Conservation (phyloP, 2,888 invertebrate genomes). For the Ditylenchus weischeri region DNA sequence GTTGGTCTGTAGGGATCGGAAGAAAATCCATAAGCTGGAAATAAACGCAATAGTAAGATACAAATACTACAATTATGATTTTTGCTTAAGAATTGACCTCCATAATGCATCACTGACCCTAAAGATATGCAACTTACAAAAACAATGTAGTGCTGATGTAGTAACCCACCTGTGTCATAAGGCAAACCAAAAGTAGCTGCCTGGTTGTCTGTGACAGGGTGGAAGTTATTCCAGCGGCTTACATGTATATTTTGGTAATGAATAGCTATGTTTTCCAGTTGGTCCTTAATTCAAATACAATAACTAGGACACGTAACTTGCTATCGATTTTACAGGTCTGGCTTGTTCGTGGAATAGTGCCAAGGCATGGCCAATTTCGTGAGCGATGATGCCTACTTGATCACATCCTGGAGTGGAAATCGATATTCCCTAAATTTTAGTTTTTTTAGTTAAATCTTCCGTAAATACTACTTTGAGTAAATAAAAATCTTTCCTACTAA, state of each 20-base stretch:
- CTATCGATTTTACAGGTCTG: constrained; percentile 33
- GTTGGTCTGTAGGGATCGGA: constrained; percentile 52
- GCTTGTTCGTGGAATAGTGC: constrained; percentile 57
- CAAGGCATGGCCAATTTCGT: constrained; percentile 57
- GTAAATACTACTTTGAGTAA: constrained; percentile 3
- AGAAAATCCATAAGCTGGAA: constrained; percentile 51
- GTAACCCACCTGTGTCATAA: constrained; percentile 49
- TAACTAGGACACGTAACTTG: constrained; percentile 33
- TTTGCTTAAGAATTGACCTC: constrained; percentile 12
- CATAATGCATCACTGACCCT: constrained; percentile 57
- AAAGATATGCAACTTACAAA: constrained; percentile 15
- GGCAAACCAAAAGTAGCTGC: constrained; percentile 52
- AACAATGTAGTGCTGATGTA: background rate
- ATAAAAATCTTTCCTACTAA: background rate
- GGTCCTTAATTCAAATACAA: constrained; percentile 17
- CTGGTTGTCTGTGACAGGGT: constrained; percentile 48
- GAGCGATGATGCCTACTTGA: constrained; percentile 55
- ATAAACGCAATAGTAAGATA: too few relatives aligned
- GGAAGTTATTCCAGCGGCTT: constrained; percentile 56
- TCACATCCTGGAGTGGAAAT: constrained; percentile 57
- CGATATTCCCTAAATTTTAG: constrained; percentile 47
- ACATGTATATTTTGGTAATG: constrained; percentile 55
- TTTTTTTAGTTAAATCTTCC: too few relatives aligned
- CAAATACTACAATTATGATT: too few relatives aligned
- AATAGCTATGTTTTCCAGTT: constrained; percentile 47